phyloP scores from a whole-genome alignment of 2,888 invertebrate genomes.

The Patella ulyssiponensis region DNA sequence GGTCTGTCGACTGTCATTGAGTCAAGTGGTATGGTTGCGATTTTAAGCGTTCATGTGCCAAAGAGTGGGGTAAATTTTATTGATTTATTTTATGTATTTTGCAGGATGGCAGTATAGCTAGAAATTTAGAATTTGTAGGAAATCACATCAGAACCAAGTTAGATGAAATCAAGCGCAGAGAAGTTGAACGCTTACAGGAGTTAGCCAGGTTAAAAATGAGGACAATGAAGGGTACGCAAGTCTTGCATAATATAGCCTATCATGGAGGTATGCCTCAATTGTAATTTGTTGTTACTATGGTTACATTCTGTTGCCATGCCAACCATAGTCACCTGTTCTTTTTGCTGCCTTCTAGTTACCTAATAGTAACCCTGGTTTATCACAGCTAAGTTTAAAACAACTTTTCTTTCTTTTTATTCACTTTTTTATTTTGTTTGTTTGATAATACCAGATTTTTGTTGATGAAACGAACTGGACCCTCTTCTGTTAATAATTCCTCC shows the following conservation, averaged over 20 bases:
- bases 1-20: no score
- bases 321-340: slow-evolving; percentile 11
- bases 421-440: no score
- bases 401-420: no score
- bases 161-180: slow-evolving; percentile 92
- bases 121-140: slow-evolving; percentile 89
- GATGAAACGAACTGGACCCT: no score
- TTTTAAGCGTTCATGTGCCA: background rate
- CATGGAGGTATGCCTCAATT: slow-evolving; percentile 54
- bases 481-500: no score
- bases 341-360: slow-evolving; percentile 11
- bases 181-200: slow-evolving; percentile 85
- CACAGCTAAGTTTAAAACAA: background rate
- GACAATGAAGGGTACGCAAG: slow-evolving; percentile 62
- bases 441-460: no score
- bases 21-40: no score
- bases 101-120: slow-evolving; percentile 91
- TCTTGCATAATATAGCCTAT: slow-evolving; percentile 53
- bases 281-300: background rate
- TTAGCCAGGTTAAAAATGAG: slow-evolving; percentile 75
- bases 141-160: slow-evolving; percentile 89
- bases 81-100: slow-evolving; percentile 48
- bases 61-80: no score
- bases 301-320: background rate
- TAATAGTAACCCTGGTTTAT: background rate